Evolutionary conservation across 53 echinoderm and acorn worm genomes (phyloP).

Genomic region (Henricia sp.): DNA sequence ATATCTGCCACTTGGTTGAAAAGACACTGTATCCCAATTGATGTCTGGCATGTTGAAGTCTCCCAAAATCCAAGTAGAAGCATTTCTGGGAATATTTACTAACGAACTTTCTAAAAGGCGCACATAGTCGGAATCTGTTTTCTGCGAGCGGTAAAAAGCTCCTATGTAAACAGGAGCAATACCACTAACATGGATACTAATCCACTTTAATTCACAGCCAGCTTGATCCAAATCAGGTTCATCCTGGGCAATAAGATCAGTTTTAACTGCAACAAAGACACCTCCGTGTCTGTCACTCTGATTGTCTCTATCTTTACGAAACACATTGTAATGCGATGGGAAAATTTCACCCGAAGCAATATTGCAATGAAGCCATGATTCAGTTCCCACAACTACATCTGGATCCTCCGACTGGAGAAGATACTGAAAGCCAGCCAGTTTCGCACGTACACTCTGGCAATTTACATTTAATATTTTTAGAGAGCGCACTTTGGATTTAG

Average conservation of each 20-base stretch:
- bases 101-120: background rate
- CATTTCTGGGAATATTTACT: background rate
- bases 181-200: conserved; percentile 12
- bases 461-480: background rate
- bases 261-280: conserved; percentile 32
- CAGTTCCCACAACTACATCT: conserved; percentile 33
- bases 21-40: conserved; percentile 8
- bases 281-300: conserved; percentile 6
- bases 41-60: conserved; percentile 60
- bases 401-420: conserved; percentile 1
- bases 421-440: background rate
- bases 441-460: conserved; percentile 5
- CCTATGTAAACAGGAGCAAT: conserved; percentile 20
- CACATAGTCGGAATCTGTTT: background rate
- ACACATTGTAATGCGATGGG: background rate
- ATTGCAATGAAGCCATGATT: conserved; percentile 32
- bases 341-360: conserved; percentile 16
- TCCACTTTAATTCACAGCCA: conserved; percentile 30
- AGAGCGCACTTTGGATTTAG: no score
- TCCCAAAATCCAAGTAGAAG: conserved; percentile 46
- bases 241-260: background rate
- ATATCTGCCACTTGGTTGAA: conserved; percentile 25
- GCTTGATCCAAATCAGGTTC: background rate
- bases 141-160: conserved; percentile 12
- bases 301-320: background rate